Conservation (phyloP, 2,113 vertebrate genomes). For the Gracilinanus agilis region DNA sequence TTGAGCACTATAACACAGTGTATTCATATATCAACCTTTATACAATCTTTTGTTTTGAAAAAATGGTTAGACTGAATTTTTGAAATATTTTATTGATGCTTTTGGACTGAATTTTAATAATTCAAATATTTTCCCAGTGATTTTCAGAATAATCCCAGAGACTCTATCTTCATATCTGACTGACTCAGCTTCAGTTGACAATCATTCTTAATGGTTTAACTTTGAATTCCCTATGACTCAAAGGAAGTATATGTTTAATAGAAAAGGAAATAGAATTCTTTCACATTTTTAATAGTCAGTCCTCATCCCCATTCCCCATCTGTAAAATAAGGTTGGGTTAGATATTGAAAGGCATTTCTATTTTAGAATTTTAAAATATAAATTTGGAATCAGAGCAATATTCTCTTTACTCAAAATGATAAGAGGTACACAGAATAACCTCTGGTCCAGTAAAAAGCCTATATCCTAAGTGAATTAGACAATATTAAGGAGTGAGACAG, state of each 20-base stretch:
- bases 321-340: not conserved
- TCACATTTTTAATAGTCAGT: not conserved
- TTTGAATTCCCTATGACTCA: conserved; percentile 8
- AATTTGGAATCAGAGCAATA: not conserved
- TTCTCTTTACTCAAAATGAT: not conserved
- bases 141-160: conserved; percentile 1
- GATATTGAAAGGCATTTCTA: not conserved
- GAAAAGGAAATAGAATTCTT: conserved; percentile 34
- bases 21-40: not conserved
- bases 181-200: conserved; percentile 19
- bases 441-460: not conserved
- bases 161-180: not conserved
- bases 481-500: not conserved
- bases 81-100: not conserved
- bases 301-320: not conserved
- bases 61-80: not conserved
- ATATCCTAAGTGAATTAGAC: not conserved
- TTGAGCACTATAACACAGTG: not conserved
- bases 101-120: not conserved
- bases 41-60: not conserved
- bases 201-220: conserved; percentile 26
- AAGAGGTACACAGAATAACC: not conserved
- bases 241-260: not conserved
- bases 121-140: conserved; percentile 15
- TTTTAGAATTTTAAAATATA: not conserved